Conservation (phyloP, 1,140 invertebrate genomes). For the Calycopis cecrops region DNA sequence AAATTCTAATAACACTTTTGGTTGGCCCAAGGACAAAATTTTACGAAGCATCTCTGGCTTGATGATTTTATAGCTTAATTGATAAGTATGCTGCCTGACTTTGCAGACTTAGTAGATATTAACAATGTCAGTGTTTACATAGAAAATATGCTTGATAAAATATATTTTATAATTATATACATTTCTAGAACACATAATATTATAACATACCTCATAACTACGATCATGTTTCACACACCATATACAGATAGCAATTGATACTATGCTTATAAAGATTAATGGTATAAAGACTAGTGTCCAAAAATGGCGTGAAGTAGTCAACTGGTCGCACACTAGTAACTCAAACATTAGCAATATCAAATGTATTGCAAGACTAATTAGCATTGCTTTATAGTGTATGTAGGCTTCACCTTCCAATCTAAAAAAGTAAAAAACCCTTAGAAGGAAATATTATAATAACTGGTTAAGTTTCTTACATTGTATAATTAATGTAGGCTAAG, state of each 20-base stretch:
- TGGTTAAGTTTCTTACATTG: too few species aligned
- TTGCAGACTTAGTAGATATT: too few species aligned
- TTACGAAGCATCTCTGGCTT: too few species aligned
- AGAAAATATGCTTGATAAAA: too few species aligned
- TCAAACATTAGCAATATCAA: constrained; percentile 97
- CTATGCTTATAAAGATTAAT: constrained; percentile 95
- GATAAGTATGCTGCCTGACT: too few species aligned
- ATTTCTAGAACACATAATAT: background rate
- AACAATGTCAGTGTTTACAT: too few species aligned
- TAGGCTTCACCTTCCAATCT: constrained; percentile 96
- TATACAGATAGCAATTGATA: constrained; percentile 97
- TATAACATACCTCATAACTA: constrained; percentile 89
- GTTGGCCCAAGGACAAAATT: too few species aligned
- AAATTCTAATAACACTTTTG: too few species aligned
- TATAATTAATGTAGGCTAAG: too few species aligned
- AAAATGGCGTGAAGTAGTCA: constrained; percentile 91
- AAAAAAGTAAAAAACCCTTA: constrained; percentile 26
- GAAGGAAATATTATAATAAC: background rate
- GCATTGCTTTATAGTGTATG: constrained; percentile 97
- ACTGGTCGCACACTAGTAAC: constrained; percentile 94
- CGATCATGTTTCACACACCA: constrained; percentile 99
- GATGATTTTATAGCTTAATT: too few species aligned
- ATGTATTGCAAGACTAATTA: constrained; percentile 95
- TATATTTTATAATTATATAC: background rate
- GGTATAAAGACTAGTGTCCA: constrained; percentile 98